These are phyloP conservation scores for Volucella inflata DNA, from an alignment of 2,888 invertebrate species.

Conservation along the genomic window DNA sequence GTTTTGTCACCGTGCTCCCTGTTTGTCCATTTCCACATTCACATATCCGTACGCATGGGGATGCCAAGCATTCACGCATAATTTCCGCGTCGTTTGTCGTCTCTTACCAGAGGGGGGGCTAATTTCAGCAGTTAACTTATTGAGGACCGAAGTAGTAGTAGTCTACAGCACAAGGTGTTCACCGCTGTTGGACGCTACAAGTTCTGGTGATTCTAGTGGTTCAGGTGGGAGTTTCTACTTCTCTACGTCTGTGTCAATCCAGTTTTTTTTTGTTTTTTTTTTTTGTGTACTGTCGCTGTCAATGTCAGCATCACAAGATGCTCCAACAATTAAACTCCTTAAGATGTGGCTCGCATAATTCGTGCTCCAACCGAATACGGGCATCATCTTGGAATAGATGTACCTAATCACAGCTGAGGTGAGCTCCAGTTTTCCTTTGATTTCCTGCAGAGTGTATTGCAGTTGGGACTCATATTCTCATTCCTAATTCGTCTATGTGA, in stretches of 20 bases:
- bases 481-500: slow-evolving; percentile 70
- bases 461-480: slow-evolving; percentile 71
- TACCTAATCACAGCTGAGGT: slow-evolving; percentile 15
- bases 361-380: slow-evolving; percentile 66
- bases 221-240: slow-evolving; percentile 67
- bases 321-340: slow-evolving; percentile 67
- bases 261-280: background rate
- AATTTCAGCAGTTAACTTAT: slow-evolving; percentile 53
- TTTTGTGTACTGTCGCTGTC: slow-evolving; percentile 39
- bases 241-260: slow-evolving; percentile 50
- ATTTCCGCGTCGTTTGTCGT: slow-evolving; percentile 46
- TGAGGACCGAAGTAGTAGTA: slow-evolving; percentile 46
- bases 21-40: slow-evolving; percentile 56
- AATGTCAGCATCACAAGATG: background rate
- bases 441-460: slow-evolving; percentile 30
- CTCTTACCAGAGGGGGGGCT: slow-evolving; percentile 29
- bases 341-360: slow-evolving; percentile 71
- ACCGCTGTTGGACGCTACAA: background rate
- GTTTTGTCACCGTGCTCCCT: slow-evolving; percentile 26
- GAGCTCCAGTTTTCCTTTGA: slow-evolving; percentile 56
- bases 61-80: slow-evolving; percentile 73
- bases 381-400: slow-evolving; percentile 44
- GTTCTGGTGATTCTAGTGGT: no score
- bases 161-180: slow-evolving; percentile 40
- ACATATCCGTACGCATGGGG: slow-evolving; percentile 55